Conservation (phyloP, 2,888 invertebrate species). For the Habroteleia sp. region DNA sequence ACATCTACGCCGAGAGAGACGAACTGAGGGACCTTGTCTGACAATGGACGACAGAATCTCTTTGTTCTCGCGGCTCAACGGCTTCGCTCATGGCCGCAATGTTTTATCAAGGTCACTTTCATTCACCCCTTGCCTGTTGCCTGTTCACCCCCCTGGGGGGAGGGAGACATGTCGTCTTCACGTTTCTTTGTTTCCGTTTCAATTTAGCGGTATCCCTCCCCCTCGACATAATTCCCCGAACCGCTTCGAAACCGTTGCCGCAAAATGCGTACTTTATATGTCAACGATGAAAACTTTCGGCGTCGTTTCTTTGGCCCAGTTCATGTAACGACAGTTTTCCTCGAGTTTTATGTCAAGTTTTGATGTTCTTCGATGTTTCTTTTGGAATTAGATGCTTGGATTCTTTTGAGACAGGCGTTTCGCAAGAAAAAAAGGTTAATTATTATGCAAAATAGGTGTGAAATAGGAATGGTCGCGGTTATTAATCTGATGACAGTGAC, state of each 20-base stretch:
- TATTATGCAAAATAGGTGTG: too few species aligned
- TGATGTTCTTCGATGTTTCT: constrained; percentile 11
- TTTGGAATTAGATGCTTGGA: constrained; percentile 3
- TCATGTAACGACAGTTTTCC: constrained; percentile 54
- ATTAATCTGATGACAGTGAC: too few species aligned
- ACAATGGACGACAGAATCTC: constrained; percentile 80
- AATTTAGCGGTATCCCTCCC: constrained; percentile 17
- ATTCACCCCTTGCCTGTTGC: constrained; percentile 75
- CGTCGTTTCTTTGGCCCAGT: constrained; percentile 57
- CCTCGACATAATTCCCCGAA: constrained; percentile 31
- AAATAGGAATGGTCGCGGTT: too few species aligned
- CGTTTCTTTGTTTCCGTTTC: constrained; percentile 54
- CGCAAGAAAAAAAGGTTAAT: too few species aligned
- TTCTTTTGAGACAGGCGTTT: constrained; percentile 3
- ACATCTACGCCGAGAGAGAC: constrained; percentile 51
- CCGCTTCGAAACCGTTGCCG: constrained; percentile 17
- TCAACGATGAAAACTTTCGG: constrained; percentile 53
- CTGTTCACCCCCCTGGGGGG: constrained; percentile 56
- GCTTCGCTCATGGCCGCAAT: constrained; percentile 78
- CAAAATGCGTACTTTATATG: constrained; percentile 56
- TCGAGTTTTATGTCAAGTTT: constrained; percentile 33
- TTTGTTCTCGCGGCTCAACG: constrained; percentile 80
- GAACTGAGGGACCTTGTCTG: constrained; percentile 71
- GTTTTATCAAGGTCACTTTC: constrained; percentile 81
- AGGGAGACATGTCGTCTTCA: constrained; percentile 43